Conservation (phyloP, 2,113 vertebrate species). For the Mirza zaza region DNA sequence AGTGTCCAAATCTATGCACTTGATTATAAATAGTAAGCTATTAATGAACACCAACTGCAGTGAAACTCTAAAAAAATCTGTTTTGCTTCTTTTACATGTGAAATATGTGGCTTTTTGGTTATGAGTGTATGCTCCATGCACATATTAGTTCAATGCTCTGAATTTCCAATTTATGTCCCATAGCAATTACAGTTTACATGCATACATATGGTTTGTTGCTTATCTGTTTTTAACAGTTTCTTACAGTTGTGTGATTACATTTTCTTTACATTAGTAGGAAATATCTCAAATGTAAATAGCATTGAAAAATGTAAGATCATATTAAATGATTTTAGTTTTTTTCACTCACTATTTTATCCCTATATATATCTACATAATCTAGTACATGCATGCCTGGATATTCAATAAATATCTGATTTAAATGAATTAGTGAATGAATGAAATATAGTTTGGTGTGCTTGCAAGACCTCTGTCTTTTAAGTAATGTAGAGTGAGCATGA, state of each 20-base stretch:
- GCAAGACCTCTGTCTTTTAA: neutral
- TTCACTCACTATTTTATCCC: neutral
- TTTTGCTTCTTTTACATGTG: neutral
- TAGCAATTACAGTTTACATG: neutral
- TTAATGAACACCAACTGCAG: neutral
- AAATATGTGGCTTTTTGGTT: neutral
- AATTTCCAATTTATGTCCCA: neutral
- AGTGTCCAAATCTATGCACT: neutral
- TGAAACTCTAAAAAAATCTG: neutral
- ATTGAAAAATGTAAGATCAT: conserved; percentile 18
- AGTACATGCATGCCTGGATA: neutral
- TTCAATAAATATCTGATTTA: neutral
- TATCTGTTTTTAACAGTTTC: neutral
- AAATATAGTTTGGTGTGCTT: neutral
- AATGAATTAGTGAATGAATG: neutral
- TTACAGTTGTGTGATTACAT: neutral
- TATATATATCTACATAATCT: neutral
- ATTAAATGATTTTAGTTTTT: neutral
- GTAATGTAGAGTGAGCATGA: neutral
- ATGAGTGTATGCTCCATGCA: neutral
- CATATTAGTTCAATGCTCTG: neutral
- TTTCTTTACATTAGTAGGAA: neutral
- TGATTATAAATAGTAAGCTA: neutral
- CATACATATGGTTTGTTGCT: neutral
- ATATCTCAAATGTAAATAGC: neutral